Evolutionary conservation across 35 echinoderm and acorn worm species (phyloP).

Genomic region (Hemicentrotus pulcherrimus): DNA sequence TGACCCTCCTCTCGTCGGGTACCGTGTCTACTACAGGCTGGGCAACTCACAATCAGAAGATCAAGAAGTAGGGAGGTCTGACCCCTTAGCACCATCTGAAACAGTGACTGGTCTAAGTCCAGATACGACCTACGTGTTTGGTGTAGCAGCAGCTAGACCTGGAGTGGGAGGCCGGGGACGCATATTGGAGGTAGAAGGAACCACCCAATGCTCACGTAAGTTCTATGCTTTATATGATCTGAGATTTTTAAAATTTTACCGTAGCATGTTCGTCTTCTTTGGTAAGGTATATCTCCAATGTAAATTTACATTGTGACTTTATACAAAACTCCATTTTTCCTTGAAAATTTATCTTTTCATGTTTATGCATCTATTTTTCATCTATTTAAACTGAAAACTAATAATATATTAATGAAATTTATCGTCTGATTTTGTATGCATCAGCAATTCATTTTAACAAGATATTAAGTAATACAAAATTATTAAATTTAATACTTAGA

Average conservation of each 20-base stretch:
- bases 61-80: background rate
- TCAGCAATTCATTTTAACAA: too few species aligned
- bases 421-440: too few species aligned
- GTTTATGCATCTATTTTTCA: background rate
- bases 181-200: background rate
- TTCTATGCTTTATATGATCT: background rate
- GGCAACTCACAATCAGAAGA: background rate
- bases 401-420: too few species aligned
- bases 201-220: background rate
- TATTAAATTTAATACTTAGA: background rate
- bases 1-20: background rate
- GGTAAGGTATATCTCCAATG: too few species aligned
- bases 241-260: too few species aligned
- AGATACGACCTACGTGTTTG: background rate
- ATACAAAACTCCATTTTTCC: background rate
- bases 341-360: background rate
- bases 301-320: too few species aligned
- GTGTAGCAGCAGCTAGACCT: background rate
- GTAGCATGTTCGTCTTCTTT: too few species aligned
- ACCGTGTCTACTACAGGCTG: background rate
- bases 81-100: background rate
- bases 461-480: too few species aligned
- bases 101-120: constrained; percentile 12
- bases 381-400: background rate
- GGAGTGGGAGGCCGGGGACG: background rate